These are phyloP conservation scores for Tragopan temminckii DNA, from an alignment of 2,797 vertebrate species.

Conservation along the genomic window DNA sequence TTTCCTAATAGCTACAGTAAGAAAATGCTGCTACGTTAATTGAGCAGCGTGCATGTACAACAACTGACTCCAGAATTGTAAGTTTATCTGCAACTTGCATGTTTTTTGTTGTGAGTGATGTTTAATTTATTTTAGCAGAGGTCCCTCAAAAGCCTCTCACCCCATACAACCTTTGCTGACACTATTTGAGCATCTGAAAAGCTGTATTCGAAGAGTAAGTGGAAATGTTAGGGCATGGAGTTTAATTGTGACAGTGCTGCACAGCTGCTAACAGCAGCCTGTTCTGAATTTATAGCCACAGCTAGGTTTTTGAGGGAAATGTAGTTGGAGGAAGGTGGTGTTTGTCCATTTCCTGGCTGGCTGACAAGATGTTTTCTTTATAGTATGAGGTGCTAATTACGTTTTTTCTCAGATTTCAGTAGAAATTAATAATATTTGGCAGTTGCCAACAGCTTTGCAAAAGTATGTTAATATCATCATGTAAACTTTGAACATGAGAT, in stretches of 20 bases:
- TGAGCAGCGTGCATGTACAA: background rate
- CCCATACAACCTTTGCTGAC: background rate
- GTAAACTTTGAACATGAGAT: background rate
- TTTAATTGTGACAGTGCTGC: background rate
- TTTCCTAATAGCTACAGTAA: background rate
- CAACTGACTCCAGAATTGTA: background rate
- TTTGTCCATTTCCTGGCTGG: constrained; percentile 71
- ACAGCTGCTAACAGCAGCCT: constrained; percentile 49
- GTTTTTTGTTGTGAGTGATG: background rate
- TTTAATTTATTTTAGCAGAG: background rate
- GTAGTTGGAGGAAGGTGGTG: constrained; percentile 69
- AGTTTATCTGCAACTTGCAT: background rate
- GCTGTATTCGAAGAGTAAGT: constrained; percentile 7
- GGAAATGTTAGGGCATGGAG: constrained; percentile 13
- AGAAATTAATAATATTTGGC: constrained; percentile 58
- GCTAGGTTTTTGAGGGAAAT: constrained; percentile 42
- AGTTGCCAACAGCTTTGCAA: constrained; percentile 53
- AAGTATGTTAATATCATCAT: background rate
- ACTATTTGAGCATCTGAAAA: constrained; percentile 43
- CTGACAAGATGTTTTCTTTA: constrained; percentile 28
- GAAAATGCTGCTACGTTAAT: background rate
- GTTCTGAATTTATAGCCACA: constrained; percentile 48
- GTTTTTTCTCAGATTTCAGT: constrained; percentile 53
- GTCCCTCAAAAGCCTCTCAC: background rate
- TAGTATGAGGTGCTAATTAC: constrained; percentile 71